These are phyloP conservation scores for Dolomedes plantarius DNA, from an alignment of 2,888 invertebrate genomes.

Conservation along the genomic window DNA sequence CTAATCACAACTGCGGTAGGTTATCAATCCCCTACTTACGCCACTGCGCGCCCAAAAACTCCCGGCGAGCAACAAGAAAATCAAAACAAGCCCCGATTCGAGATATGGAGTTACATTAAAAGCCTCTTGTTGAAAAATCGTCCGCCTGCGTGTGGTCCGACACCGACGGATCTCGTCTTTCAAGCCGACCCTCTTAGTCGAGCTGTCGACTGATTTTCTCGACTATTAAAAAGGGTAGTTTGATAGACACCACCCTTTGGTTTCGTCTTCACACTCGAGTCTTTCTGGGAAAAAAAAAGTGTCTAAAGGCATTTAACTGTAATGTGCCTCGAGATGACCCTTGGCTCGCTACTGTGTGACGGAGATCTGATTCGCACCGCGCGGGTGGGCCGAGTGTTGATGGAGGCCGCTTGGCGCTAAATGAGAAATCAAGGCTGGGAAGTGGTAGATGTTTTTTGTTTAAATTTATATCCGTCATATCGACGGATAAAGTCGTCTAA, in stretches of 20 bases:
- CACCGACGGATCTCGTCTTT: constrained; percentile 38
- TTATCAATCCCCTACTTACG: constrained; percentile 43
- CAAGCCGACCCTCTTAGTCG: constrained; percentile 52
- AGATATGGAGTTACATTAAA: constrained; percentile 63
- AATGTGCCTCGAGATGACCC: neutral
- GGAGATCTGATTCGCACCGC: neutral
- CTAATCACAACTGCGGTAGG: constrained; percentile 64
- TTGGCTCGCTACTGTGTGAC: neutral
- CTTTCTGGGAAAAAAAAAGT: constrained; percentile 3
- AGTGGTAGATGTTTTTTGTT: neutral
- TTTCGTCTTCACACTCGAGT: constrained; percentile 4
- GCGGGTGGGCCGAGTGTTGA: constrained; percentile 4
- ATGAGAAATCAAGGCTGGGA: neutral
- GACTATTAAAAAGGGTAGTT: constrained; percentile 35
- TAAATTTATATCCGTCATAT: neutral
- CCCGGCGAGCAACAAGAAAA: neutral
- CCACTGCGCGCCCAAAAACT: constrained; percentile 22
- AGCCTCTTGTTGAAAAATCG: constrained; percentile 54
- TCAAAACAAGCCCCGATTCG: constrained; percentile 36
- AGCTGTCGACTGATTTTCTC: constrained; percentile 44
- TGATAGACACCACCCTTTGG: constrained; percentile 31
- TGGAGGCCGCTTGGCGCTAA: neutral
- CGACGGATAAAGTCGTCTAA: neutral
- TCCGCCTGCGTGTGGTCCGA: constrained; percentile 45
- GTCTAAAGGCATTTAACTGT: constrained; percentile 28